Conservation (phyloP, 2,113 vertebrate species). For the Spermophilus dauricus region DNA sequence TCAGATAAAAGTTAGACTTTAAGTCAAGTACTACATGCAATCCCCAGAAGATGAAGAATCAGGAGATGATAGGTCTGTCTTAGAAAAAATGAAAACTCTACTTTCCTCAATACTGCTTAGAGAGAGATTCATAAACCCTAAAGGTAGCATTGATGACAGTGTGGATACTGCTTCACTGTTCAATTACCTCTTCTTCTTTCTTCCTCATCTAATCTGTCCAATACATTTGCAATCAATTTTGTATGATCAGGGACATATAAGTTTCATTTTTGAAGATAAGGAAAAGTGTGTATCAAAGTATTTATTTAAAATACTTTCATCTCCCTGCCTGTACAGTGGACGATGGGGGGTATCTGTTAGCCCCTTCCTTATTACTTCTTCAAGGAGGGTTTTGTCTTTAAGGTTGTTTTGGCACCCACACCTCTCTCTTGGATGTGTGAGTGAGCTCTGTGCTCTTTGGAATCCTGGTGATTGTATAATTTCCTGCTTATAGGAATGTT, state of each 20-base stretch:
- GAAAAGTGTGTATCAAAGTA: neutral
- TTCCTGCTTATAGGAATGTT: neutral
- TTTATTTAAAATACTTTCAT: neutral
- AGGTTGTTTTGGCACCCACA: neutral
- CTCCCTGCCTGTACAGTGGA: neutral
- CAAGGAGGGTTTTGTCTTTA: neutral
- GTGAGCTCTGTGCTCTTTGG: neutral
- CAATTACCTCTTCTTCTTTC: neutral
- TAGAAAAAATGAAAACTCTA: neutral
- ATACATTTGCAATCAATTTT: neutral
- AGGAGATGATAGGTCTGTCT: neutral
- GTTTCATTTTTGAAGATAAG: neutral
- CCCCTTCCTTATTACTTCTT: neutral
- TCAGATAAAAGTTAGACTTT: conserved; percentile 57
- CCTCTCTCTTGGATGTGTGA: neutral
- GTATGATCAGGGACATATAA: neutral
- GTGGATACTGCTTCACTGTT: neutral
- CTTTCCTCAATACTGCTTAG: neutral
- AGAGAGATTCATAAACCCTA: neutral
- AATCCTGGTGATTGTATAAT: neutral
- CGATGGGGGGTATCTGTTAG: rapidly evolving
- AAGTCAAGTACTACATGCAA: neutral
- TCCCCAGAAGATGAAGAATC: neutral
- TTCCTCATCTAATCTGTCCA: neutral
- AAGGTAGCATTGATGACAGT: neutral